phyloP scores from a whole-genome alignment of 2,888 invertebrate genomes.

The Alviniconcha strummeri region DNA sequence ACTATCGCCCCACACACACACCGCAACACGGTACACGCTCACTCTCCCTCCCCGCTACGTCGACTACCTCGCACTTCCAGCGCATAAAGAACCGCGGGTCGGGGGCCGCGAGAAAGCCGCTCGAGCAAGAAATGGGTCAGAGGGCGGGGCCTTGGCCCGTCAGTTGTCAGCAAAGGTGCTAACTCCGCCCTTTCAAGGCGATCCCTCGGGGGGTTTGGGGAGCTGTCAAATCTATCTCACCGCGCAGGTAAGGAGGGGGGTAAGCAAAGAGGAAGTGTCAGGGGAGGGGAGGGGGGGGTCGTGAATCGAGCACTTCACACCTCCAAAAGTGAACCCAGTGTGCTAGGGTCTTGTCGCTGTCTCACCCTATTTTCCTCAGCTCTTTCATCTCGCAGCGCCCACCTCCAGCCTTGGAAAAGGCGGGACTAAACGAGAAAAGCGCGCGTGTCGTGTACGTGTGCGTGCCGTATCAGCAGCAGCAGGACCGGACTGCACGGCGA shows the following conservation, averaged over 20 bases:
- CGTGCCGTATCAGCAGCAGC: too few species aligned
- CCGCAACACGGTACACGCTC: not conserved
- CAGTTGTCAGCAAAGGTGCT: conserved; percentile 43
- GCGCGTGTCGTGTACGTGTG: too few species aligned
- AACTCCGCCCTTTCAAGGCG: conserved; percentile 27
- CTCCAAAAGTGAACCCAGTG: not conserved
- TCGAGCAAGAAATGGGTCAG: conserved; percentile 36
- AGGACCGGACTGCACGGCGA: too few species aligned
- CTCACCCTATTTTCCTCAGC: too few species aligned
- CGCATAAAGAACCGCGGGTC: conserved; percentile 14
- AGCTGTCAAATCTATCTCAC: conserved; percentile 26
- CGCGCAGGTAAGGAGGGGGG: conserved; percentile 23
- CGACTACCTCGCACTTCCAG: not conserved
- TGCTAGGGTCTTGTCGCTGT: too few species aligned
- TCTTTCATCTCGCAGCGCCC: too few species aligned
- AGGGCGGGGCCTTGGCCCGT: conserved; percentile 38
- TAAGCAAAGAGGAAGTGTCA: conserved; percentile 5
- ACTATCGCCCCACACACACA: too few species aligned
- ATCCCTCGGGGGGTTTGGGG: conserved; percentile 1
- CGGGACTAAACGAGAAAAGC: too few species aligned
- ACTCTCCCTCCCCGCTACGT: not conserved
- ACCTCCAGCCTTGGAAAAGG: too few species aligned
- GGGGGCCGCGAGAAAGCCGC: conserved; percentile 15
- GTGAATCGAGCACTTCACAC: conserved; percentile 33
- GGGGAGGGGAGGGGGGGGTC: not conserved